Conservation (phyloP, 2,797 vertebrate genomes). For the Schizopygopsis pylzovi region DNA sequence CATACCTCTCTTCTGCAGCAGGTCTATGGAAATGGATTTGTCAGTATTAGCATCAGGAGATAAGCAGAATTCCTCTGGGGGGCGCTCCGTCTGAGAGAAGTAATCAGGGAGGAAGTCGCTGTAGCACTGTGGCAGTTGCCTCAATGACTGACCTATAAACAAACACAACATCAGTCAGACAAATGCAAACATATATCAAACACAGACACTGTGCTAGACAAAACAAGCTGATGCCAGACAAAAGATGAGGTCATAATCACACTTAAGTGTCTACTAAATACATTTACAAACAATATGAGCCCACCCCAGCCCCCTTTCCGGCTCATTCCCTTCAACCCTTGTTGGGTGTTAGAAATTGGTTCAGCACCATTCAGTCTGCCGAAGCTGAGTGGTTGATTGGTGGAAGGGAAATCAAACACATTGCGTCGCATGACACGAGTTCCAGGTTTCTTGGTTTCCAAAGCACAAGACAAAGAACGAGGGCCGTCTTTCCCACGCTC, state of each 20-base stretch:
- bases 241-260: background rate
- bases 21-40: conserved; percentile 88
- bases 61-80: conserved; percentile 96
- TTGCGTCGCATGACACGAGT: conserved; percentile 80
- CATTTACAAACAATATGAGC: background rate
- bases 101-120: conserved; percentile 92
- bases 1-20: conserved; percentile 91
- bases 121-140: conserved; percentile 81
- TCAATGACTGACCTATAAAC: conserved; percentile 78
- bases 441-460: conserved; percentile 78
- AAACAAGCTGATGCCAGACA: background rate
- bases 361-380: conserved; percentile 84
- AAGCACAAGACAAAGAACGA: conserved; percentile 70
- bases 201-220: conserved; percentile 6
- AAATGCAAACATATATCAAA: conserved; percentile 27
- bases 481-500: conserved; percentile 72
- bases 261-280: background rate
- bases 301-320: background rate
- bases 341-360: conserved; percentile 27
- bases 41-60: conserved; percentile 90
- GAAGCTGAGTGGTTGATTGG: conserved; percentile 75
- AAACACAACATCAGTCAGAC: conserved; percentile 50
- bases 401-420: conserved; percentile 88
- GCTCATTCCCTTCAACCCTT: background rate
- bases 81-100: conserved; percentile 92